These are phyloP conservation scores for Pristionchus arcanus DNA, from an alignment of 2,888 invertebrate species.

Conservation along the genomic window DNA sequence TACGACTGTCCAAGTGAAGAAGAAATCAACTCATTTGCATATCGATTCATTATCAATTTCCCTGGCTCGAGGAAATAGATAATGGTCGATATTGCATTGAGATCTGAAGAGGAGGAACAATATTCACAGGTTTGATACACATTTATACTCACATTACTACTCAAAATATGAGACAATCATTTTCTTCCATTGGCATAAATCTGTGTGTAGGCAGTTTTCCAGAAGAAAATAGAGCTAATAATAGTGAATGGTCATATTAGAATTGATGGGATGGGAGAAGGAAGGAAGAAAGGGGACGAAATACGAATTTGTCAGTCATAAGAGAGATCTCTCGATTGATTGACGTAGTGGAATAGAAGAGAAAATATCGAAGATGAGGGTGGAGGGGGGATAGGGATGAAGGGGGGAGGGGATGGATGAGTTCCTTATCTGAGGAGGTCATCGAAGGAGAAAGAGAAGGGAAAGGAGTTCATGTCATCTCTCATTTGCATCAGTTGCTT, in stretches of 20 bases:
- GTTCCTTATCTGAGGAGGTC: too few species aligned
- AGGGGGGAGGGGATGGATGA: neutral
- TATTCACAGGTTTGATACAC: neutral
- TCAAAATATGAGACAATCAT: too few species aligned
- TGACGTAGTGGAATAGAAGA: neutral
- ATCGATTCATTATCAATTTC: neutral
- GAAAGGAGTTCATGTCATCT: too few species aligned
- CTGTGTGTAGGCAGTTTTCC: too few species aligned
- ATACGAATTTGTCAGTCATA: conserved; percentile 8
- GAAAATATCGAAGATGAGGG: neutral
- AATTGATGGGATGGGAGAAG: neutral
- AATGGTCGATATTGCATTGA: neutral
- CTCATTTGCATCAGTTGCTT: too few species aligned
- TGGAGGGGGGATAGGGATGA: neutral
- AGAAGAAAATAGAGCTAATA: neutral
- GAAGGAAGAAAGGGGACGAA: neutral
- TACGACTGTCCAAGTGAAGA: conserved; percentile 8
- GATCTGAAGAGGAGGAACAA: neutral
- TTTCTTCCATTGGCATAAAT: too few species aligned
- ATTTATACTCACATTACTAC: neutral
- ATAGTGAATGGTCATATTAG: neutral
- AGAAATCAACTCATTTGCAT: neutral
- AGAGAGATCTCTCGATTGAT: neutral
- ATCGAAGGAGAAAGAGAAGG: too few species aligned
- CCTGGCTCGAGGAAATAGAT: conserved; percentile 1